Percentiles rank a stretch among this genome's conserved stretches.
phyloP scores from a whole-genome alignment of 1,140 invertebrate species.

The Solenopsis invicta region DNA sequence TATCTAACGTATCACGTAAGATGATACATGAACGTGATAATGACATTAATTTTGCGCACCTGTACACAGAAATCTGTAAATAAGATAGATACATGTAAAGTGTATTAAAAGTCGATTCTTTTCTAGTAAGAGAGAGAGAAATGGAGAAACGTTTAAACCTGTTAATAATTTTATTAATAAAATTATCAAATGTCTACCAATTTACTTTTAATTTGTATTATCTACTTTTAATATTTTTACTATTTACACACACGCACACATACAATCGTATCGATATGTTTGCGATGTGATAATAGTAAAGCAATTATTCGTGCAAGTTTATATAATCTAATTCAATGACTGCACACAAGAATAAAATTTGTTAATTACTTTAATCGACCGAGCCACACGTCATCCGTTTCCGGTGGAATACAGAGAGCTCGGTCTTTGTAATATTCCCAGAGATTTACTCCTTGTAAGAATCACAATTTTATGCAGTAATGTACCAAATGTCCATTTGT shows the following conservation, averaged over 20 bases:
- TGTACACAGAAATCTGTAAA: background rate
- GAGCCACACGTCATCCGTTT: conserved; percentile 69
- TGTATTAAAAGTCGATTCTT: background rate
- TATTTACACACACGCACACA: background rate
- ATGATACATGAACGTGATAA: background rate
- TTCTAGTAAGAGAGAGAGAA: background rate
- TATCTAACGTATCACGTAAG: background rate
- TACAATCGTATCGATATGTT: background rate
- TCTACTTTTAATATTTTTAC: background rate
- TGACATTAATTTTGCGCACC: conserved; percentile 5
- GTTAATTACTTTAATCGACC: conserved; percentile 55
- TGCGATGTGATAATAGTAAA: background rate
- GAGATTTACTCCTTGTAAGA: background rate
- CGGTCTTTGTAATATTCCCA: background rate
- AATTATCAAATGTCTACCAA: background rate
- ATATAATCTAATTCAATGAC: conserved; percentile 1
- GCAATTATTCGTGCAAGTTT: background rate
- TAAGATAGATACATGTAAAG: background rate
- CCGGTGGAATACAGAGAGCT: conserved; percentile 13
- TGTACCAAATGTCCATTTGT: background rate
- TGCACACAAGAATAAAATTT: background rate
- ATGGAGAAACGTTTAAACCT: background rate
- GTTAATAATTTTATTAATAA: background rate
- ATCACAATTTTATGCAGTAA: conserved; percentile 5
- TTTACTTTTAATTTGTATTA: background rate